Conservation (phyloP, 1,140 invertebrate genomes). For the Ceratoteleas bidentatus region DNA sequence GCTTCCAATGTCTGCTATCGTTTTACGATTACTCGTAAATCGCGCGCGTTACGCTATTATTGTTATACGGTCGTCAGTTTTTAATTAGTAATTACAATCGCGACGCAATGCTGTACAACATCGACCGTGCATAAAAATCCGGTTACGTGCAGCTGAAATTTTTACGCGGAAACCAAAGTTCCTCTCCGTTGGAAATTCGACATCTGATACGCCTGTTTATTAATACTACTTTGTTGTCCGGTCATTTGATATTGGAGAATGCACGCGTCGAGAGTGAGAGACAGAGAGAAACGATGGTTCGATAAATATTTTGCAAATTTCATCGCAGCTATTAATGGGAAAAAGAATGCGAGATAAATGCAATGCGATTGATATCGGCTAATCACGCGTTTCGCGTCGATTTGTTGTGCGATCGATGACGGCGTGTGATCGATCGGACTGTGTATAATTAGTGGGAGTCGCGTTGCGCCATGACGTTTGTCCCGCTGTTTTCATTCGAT, state of each 20-base stretch:
- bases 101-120: too few species aligned
- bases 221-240: background rate
- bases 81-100: too few species aligned
- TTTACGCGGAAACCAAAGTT: background rate
- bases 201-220: conserved; percentile 1
- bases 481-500: conserved; percentile 35
- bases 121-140: background rate
- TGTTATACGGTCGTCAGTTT: background rate
- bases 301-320: background rate
- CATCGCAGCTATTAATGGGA: background rate
- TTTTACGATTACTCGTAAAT: background rate
- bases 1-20: background rate
- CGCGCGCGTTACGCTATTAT: background rate
- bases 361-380: background rate
- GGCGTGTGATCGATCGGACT: too few species aligned
- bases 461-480: background rate
- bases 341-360: background rate
- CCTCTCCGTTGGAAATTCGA: background rate
- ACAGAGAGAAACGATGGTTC: too few species aligned
- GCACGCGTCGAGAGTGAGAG: too few species aligned
- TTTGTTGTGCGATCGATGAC: background rate
- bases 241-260: conserved; percentile 1
- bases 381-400: background rate
- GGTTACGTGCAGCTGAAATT: background rate
- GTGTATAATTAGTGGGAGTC: too few species aligned